Base-by-base conservation (phyloP, 2,888 invertebrate species). In the Xanthorhoe designata region DNA sequence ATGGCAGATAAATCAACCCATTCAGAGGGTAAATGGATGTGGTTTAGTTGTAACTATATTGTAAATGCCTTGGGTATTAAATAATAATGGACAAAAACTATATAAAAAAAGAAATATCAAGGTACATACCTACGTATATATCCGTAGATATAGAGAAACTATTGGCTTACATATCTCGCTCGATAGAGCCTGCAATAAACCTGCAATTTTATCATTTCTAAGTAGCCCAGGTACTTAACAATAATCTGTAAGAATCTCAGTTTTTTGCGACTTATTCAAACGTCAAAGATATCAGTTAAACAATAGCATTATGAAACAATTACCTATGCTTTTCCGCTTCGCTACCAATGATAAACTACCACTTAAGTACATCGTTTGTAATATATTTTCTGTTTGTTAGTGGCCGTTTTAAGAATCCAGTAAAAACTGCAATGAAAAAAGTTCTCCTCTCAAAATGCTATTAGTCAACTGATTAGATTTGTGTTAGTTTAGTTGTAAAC, bases 401-500 rank as follows among this genome's bases (percentile, higher is more conserved):
- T 42, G 38, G 0, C 15, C 7, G 4, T 47, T 5, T 47, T 15
- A 47, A 15, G 7, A 17, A 13, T 17, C 7, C 15, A 17, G 47
- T 15, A 47, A 17, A 17, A 47, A 17, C 13, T 42, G 13, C 38
- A 13, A 42, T 4, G 0, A 15, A 47, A 47, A 17, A 57, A 54
- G 42, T 50, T 57, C 3, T 17, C 32, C 52, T 24, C 42, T 38
- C 38, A 63, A 51, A 63, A 53, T 61, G 57, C 42, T 15, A 32
- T 32, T n/a, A 32, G 32, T 17, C 29, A 32, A 57, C 58, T 59
- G 38, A 64, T 45, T 57, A 58, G 10, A 54, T 58, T 54, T 52
- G 9, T 17, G 45, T 53, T 57, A 32, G 49, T 58, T 17, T 47
- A 53, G 47, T 54, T 55, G n/a, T 42, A 56, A 62, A 65, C 52